Evolutionary conservation across 2,888 invertebrate species (phyloP).

Genomic region (Cataglyphis altisquamis): DNA sequence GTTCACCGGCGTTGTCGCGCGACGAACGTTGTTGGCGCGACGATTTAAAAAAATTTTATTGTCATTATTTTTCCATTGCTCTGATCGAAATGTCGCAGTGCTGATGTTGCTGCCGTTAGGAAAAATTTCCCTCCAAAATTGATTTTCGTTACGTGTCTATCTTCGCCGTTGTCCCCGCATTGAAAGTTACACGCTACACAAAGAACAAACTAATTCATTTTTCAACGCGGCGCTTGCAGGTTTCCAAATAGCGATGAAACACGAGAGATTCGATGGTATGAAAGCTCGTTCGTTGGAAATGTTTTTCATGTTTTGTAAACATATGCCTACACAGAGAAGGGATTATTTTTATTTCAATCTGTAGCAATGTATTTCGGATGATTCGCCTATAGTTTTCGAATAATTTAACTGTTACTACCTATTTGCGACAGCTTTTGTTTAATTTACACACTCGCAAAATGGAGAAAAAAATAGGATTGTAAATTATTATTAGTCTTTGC

Average conservation of each 20-base stretch:
- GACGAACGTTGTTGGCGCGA: conserved; percentile 29
- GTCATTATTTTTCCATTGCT: conserved; percentile 46
- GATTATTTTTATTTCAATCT: conserved; percentile 39
- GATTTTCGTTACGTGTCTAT: conserved; percentile 49
- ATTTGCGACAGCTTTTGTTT: neutral
- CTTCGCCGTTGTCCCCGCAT: conserved; percentile 49
- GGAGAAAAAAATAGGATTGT: neutral
- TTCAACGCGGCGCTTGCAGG: conserved; percentile 32
- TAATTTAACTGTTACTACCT: conserved; percentile 27
- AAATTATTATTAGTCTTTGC: neutral
- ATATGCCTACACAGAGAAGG: conserved; percentile 9
- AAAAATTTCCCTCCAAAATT: conserved; percentile 37
- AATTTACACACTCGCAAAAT: neutral
- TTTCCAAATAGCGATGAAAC: conserved; percentile 38
- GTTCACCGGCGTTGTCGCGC: conserved; percentile 4
- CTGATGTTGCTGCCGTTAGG: neutral
- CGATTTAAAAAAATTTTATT: conserved; percentile 19
- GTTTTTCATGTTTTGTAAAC: conserved; percentile 42
- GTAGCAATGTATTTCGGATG: neutral
- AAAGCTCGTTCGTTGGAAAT: conserved; percentile 43
- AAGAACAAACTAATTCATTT: conserved; percentile 57
- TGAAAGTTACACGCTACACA: conserved; percentile 49
- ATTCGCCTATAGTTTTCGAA: conserved; percentile 17
- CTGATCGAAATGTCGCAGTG: conserved; percentile 29
- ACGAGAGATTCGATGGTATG: conserved; percentile 42